Evolutionary conservation across 2,888 invertebrate species (phyloP).

Genomic region (Stratiomys singularior): DNA sequence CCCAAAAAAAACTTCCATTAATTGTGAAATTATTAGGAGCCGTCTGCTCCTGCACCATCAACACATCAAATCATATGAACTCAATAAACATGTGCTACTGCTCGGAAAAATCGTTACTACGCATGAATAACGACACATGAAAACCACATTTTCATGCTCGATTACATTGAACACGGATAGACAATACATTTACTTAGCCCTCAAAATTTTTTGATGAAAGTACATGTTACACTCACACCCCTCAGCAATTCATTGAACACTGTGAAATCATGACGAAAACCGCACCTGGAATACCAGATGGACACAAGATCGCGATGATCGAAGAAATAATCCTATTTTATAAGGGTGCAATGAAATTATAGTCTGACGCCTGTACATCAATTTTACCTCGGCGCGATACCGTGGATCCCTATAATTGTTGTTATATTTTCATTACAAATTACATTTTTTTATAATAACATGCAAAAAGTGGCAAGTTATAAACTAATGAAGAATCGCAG

Average conservation of each 20-base stretch:
- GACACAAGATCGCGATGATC: constrained; percentile 32
- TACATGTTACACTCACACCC: constrained; percentile 24
- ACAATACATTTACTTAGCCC: constrained; percentile 15
- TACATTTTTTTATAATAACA: too few relatives aligned
- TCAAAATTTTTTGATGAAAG: not conserved
- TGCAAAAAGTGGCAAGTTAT: not conserved
- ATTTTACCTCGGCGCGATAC: not conserved
- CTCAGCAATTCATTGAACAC: constrained; percentile 17
- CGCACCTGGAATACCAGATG: constrained; percentile 45
- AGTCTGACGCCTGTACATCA: not conserved
- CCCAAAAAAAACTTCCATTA: not conserved
- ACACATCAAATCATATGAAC: not conserved
- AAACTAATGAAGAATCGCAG: too few relatives aligned
- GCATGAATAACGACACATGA: constrained; percentile 32
- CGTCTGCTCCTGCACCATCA: not conserved
- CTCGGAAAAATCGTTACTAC: not conserved
- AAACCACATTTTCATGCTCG: constrained; percentile 42
- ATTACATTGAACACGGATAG: constrained; percentile 28
- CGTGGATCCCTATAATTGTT: not conserved
- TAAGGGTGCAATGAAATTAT: constrained; percentile 37
- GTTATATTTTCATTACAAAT: not conserved
- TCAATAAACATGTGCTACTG: not conserved
- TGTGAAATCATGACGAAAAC: constrained; percentile 42
- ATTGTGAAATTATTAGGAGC: not conserved
- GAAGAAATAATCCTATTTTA: not conserved